Base-by-base conservation (phyloP, 2,113 vertebrate genomes). In the Rousettus leschenaultii region DNA sequence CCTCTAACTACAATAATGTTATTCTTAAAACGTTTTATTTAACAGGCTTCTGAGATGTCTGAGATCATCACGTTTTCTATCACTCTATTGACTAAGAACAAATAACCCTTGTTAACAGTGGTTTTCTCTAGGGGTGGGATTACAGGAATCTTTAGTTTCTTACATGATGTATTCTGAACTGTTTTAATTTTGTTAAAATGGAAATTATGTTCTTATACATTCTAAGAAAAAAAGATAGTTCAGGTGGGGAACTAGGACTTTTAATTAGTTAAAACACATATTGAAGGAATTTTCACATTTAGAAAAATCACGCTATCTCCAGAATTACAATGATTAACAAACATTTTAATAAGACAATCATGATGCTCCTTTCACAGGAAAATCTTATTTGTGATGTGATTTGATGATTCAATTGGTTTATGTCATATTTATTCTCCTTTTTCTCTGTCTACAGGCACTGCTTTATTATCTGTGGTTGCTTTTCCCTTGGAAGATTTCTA, bases 401-500 rank as follows among this genome's bases (percentile, higher is more conserved):
- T 63, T 45, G 74, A 38, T 77, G 83, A 57, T 33, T 75, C 48
- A 15, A 0, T 14, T 5, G 19, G 35, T 63, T 68, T 78, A 4
- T 45, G 75, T 35, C 15, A 4, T 10, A 80, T 21, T 70, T 30
- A 22, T 26, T 90, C 28, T 38, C 33, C n/a, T 83, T 45, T 61
- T 66, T 14, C n/a, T 89, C 82, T 51, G 2, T 21, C 61, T 94
- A n/a, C 90, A 99, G 99, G 99, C 63, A 99, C 99, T 38, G 98
- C 98, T 11, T 98, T 99, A 75, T 95, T 99, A 70, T 99, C 99
- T 0, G 98, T 99, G 53, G 99, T 99, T 84, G 99, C 99, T 0
- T 99, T 99, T 88, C 99, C 99, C 12, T 99, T 99, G 73, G 99
- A 99, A 95, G 99, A 99, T 88, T 98, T 99, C 98, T 99, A 99